Percentiles rank a stretch among this genome's conserved stretches.
phyloP scores from a whole-genome alignment of 2,113 vertebrate species.

The Leptobrachium leishanense region DNA sequence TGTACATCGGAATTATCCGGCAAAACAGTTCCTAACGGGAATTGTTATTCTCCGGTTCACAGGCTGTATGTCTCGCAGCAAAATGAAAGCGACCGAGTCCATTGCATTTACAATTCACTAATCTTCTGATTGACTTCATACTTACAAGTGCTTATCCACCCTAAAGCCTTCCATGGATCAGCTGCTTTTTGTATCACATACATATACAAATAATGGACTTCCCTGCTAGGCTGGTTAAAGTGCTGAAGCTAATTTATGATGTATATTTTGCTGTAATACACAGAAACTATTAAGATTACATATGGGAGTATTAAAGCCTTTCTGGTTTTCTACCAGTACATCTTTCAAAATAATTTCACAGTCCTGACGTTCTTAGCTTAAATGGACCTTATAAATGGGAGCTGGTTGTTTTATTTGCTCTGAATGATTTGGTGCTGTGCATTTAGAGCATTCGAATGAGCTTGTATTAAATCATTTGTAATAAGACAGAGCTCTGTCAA shows the following conservation, averaged over 20 bases:
- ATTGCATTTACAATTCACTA: constrained; percentile 24
- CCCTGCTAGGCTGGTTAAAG: constrained; percentile 19
- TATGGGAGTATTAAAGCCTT: constrained; percentile 45
- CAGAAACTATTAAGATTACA: constrained; percentile 47
- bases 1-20: too few species aligned
- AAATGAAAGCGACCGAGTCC: not conserved
- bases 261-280: constrained; percentile 47
- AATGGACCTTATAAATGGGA: constrained; percentile 44
- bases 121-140: constrained; percentile 27
- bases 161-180: constrained; percentile 19
- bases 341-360: constrained; percentile 45
- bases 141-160: not conserved
- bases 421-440: constrained; percentile 43
- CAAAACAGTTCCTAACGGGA: too few species aligned
- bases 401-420: constrained; percentile 30
- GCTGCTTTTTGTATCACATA: not conserved
- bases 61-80: not conserved
- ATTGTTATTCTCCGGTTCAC: too few species aligned
- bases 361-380: constrained; percentile 17
- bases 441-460: constrained; percentile 41
- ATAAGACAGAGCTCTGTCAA: constrained; percentile 40
- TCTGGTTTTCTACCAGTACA: constrained; percentile 33
- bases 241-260: constrained; percentile 40
- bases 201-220: constrained; percentile 11
- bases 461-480: constrained; percentile 44